Conservation (phyloP, 2,797 vertebrate species). For the Holocentrus rufus region DNA sequence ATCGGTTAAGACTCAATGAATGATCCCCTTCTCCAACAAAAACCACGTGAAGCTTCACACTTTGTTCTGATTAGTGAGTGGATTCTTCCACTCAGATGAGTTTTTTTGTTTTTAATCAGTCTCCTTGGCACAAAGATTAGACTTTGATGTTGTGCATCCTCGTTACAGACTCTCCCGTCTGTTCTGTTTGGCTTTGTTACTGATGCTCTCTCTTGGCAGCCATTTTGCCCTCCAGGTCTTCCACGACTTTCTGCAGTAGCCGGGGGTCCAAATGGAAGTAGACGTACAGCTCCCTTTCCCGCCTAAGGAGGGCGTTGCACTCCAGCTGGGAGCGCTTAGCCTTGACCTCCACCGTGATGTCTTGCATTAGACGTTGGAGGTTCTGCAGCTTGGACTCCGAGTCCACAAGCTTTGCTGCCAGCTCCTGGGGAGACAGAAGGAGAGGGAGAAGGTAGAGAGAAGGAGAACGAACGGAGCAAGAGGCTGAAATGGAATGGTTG, state of each 20-base stretch:
- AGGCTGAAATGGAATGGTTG: neutral
- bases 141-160: neutral
- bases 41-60: neutral
- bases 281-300: constrained; percentile 89
- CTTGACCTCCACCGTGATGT: constrained; percentile 86
- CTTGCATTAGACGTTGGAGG: constrained; percentile 83
- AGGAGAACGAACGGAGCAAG: neutral
- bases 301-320: constrained; percentile 79
- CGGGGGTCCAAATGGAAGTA: constrained; percentile 88
- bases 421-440: constrained; percentile 78
- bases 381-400: constrained; percentile 83
- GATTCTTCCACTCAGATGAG: neutral
- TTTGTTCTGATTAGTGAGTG: neutral
- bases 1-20: neutral
- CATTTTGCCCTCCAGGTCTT: constrained; percentile 84
- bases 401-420: constrained; percentile 82
- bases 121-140: neutral
- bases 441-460: neutral
- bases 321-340: constrained; percentile 86
- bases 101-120: constrained; percentile 2
- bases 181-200: constrained; percentile 6
- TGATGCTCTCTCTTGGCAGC: constrained; percentile 41
- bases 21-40: neutral
- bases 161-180: neutral
- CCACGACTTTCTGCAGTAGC: constrained; percentile 84